Conservation (phyloP, 2,113 vertebrate species). For the Phocoena phocoena region DNA sequence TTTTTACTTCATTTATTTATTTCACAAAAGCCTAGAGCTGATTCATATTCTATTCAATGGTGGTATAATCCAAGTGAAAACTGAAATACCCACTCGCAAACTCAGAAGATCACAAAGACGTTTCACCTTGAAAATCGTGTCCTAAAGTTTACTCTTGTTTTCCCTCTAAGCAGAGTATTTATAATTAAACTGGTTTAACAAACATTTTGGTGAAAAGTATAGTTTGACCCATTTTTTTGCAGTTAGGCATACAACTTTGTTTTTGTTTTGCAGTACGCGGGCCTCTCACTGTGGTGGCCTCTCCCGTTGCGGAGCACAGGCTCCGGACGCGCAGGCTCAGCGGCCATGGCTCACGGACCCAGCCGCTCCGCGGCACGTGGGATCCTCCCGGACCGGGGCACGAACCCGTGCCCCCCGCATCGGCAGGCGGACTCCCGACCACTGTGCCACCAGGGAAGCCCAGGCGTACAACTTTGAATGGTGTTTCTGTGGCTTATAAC, state of each 20-base stretch:
- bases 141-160: not conserved
- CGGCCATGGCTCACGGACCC: too few species aligned
- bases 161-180: not conserved
- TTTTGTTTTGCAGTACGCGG: too few species aligned
- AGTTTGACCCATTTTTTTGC: not conserved
- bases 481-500: not conserved
- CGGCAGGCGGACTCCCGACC: too few species aligned
- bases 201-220: not conserved
- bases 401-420: too few species aligned
- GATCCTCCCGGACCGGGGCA: too few species aligned
- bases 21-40: not conserved
- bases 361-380: too few species aligned
- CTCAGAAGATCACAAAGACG: not conserved
- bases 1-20: slow-evolving; percentile 11
- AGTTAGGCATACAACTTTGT: not conserved
- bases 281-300: too few species aligned
- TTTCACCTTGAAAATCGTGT: not conserved
- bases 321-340: too few species aligned
- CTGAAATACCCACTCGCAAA: not conserved
- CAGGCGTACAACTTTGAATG: not conserved
- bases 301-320: too few species aligned
- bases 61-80: not conserved
- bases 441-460: too few species aligned
- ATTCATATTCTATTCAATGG: not conserved
- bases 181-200: not conserved